A percentile compares a stretch with the other conserved stretches of the same genome.
Conservation (phyloP, 2,797 vertebrate genomes). For the Gambelia wislizenii region DNA sequence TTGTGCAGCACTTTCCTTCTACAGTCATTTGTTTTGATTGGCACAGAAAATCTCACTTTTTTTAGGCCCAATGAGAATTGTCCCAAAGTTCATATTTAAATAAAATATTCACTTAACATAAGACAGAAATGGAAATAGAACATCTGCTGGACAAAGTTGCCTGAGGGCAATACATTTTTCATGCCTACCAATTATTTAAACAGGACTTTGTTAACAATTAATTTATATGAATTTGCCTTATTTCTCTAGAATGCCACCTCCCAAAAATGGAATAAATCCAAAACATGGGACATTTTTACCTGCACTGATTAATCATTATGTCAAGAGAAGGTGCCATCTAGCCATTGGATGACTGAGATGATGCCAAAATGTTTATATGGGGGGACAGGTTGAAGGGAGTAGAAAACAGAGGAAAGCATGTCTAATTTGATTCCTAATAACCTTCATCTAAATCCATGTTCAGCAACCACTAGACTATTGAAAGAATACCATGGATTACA, state of each 20-base stretch:
- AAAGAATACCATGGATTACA: background rate
- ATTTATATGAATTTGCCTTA: slow-evolving; percentile 55
- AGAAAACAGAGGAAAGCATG: background rate
- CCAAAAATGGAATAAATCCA: slow-evolving; percentile 35
- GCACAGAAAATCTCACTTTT: slow-evolving; percentile 10
- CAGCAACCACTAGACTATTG: slow-evolving; percentile 2
- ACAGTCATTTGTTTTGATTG: slow-evolving; percentile 8
- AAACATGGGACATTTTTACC: background rate
- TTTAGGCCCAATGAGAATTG: slow-evolving; percentile 14
- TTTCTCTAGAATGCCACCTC: slow-evolving; percentile 46
- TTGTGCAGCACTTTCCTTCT: background rate
- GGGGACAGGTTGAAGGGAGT: too few species aligned
- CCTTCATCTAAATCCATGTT: background rate
- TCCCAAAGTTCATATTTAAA: slow-evolving; percentile 25
- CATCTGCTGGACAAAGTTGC: background rate
- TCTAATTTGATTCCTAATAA: background rate
- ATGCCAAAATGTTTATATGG: background rate
- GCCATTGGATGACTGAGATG: background rate
- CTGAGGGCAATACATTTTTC: slow-evolving; percentile 14
- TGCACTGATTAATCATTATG: background rate
- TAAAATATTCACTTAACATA: slow-evolving; percentile 38
- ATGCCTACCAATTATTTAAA: slow-evolving; percentile 41
- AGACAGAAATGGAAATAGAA: slow-evolving; percentile 11
- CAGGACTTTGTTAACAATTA: slow-evolving; percentile 40
- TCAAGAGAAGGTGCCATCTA: background rate